Evolutionary conservation across 2,888 invertebrate genomes (phyloP).

Genomic region (Ophraella communa): DNA sequence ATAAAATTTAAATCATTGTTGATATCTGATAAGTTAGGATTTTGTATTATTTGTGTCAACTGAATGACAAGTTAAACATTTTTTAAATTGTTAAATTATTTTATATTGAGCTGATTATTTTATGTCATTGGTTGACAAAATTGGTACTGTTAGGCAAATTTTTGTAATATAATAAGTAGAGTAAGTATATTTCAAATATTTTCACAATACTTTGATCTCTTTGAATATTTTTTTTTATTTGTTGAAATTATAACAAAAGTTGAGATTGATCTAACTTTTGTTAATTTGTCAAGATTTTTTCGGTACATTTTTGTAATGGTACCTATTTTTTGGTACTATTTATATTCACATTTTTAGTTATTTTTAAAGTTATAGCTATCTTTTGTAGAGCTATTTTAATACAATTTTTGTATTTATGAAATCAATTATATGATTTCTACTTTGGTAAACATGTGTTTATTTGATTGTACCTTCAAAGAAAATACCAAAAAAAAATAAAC

Average conservation of each 20-base stretch:
- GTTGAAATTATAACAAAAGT: not conserved
- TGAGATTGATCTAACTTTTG: not conserved
- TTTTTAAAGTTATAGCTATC: not conserved
- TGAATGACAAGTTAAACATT: not conserved
- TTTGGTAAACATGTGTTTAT: not conserved
- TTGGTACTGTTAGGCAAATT: not conserved
- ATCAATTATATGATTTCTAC: not conserved
- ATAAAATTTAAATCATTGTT: too few species aligned
- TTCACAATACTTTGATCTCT: constrained; percentile 16
- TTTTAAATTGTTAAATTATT: not conserved
- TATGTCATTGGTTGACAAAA: not conserved
- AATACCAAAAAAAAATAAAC: not conserved
- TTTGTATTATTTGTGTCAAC: not conserved
- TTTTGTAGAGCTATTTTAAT: not conserved
- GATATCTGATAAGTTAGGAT: too few species aligned
- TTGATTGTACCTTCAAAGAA: not conserved
- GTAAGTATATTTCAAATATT: constrained; percentile 1
- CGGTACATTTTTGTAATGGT: not conserved
- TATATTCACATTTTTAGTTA: not conserved
- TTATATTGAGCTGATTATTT: not conserved
- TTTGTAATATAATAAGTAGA: not conserved
- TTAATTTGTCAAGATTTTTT: not conserved
- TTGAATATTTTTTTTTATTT: not conserved
- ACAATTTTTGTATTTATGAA: not conserved
- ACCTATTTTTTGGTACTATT: not conserved